Conservation (phyloP, 2,797 vertebrate genomes). For the Eulemur rubriventer region DNA sequence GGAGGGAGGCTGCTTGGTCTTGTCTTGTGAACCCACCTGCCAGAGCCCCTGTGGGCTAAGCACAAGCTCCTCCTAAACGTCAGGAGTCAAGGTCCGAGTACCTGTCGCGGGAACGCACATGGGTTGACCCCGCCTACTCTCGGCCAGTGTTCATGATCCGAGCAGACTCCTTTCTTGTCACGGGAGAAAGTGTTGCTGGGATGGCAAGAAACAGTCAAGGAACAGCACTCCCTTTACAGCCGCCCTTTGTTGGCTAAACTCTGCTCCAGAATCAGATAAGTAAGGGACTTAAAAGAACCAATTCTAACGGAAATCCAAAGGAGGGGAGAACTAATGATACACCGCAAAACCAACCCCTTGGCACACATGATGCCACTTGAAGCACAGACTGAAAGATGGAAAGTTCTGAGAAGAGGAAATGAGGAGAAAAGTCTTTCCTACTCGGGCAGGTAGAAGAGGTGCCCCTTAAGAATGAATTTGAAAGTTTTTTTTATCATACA, state of each 20-base stretch:
- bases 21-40: neutral
- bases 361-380: neutral
- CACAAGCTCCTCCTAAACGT: neutral
- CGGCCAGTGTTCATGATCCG: neutral
- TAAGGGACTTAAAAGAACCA: neutral
- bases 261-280: neutral
- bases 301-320: neutral
- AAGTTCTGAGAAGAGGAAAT: neutral
- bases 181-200: neutral
- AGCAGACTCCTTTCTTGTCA: neutral
- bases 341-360: accelerated
- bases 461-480: neutral
- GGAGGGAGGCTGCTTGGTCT: neutral
- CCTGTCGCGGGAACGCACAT: no score
- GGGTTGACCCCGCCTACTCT: neutral
- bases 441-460: neutral
- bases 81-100: neutral
- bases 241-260: neutral
- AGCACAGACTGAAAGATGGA: neutral
- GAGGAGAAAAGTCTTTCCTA: neutral
- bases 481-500: neutral
- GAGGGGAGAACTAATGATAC: neutral
- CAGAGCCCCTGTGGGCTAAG: neutral
- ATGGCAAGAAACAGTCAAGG: neutral
- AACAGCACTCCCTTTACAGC: neutral